Base-by-base conservation (phyloP, 2,888 invertebrate species). In the Chesias legatella region DNA sequence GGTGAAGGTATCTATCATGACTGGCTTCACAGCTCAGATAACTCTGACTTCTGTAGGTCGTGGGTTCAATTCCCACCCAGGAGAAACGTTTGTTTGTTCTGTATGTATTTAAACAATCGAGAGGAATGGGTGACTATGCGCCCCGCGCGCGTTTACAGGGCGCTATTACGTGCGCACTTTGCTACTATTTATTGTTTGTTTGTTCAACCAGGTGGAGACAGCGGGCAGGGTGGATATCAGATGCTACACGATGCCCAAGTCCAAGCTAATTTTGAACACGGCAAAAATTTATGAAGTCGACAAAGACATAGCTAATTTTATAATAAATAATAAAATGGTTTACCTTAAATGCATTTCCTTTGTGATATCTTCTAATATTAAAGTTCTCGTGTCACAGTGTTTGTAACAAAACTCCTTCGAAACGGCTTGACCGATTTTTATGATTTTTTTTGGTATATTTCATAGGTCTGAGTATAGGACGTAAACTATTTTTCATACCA, bases 161-260 rank as follows among this genome's bases (percentile, higher is more conserved):
- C 7, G 9, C 9, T 20, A 30, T 22, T 36, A 9, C 3, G 6
- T 22, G n/a, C 4, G 6, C n/a, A 22, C 1, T 22, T 5, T 22
- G 17, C 6, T 30, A 20, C 17, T 7, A 26, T 6, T n/a, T 3
- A 10, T 21, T 22, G 9, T 22, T 26, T 24, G 28, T 6, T 36
- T 40, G n/a, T 17, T 3, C 13, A 17, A n/a, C n/a, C 64, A 79
- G 82, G 71, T 51, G 73, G 63, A 10, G 76, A 79, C 7, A 71
- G 61, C 28, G 22, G 63, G 0, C n/a, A n/a, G n/a, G 67, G 63
- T 7, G 40, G 50, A 8, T 73, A 60, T 43, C 75, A 81, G 34
- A 77, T 81, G 41, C 51, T 80, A 24, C 83, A 80, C 45, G 79
- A 79, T 21, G 53, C 64, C 4, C 79, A 81, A 57, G 62, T 73